Conservation (phyloP, 2,888 invertebrate genomes). For the Microplitis deprimator region DNA sequence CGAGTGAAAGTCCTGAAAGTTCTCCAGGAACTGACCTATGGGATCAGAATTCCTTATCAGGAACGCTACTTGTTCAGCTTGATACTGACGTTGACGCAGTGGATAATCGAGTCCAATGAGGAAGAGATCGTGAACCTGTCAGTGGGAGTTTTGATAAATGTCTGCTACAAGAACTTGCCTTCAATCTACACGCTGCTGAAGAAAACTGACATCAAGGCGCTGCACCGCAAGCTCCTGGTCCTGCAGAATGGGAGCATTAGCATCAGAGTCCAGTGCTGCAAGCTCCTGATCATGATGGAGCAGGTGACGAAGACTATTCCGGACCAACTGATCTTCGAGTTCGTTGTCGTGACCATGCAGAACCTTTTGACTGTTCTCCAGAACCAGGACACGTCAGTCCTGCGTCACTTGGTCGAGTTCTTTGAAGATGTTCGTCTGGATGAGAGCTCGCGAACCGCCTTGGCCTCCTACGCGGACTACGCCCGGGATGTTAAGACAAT, state of each 20-base stretch:
- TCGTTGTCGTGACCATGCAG: slow-evolving; percentile 72
- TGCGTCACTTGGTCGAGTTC: slow-evolving; percentile 74
- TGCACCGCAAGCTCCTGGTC: slow-evolving; percentile 76
- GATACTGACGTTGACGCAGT: slow-evolving; percentile 79
- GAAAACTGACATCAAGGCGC: slow-evolving; percentile 80
- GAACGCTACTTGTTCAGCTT: slow-evolving; percentile 81
- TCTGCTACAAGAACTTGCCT: slow-evolving; percentile 85
- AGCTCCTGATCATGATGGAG: slow-evolving; percentile 74
- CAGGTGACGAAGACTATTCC: slow-evolving; percentile 73
- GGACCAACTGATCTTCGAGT: slow-evolving; percentile 71
- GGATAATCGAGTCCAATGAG: slow-evolving; percentile 75
- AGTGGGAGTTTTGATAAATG: slow-evolving; percentile 82
- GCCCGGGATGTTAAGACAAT: slow-evolving; percentile 67
- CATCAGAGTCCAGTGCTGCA: slow-evolving; percentile 74
- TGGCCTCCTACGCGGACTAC: slow-evolving; percentile 67
- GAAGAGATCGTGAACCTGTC: slow-evolving; percentile 73
- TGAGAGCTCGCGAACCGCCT: slow-evolving; percentile 61
- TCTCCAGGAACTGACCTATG: slow-evolving; percentile 85
- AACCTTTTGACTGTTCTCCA: slow-evolving; percentile 72
- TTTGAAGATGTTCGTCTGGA: slow-evolving; percentile 73
- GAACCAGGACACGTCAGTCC: slow-evolving; percentile 70
- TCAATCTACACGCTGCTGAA: slow-evolving; percentile 82
- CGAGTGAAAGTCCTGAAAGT: slow-evolving; percentile 77
- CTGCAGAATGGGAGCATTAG: slow-evolving; percentile 72
- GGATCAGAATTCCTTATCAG: slow-evolving; percentile 85